Conservation (phyloP, 2,113 vertebrate genomes). For the Telmatochromis brichardi region DNA sequence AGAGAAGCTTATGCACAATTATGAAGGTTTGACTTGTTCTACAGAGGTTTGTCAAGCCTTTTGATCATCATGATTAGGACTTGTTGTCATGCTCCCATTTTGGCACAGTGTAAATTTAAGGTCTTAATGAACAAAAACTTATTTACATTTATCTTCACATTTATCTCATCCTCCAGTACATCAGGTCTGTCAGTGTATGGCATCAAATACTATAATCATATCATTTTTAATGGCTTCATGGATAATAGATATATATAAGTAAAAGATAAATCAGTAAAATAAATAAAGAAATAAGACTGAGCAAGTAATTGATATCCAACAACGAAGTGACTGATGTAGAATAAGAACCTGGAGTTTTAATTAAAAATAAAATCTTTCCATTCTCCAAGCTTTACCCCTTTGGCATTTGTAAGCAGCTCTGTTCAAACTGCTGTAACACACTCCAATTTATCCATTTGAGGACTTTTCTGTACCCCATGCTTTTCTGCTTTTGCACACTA, state of each 20-base stretch:
- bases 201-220: neutral
- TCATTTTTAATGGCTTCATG: neutral
- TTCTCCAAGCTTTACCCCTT: neutral
- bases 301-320: neutral
- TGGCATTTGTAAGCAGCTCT: neutral
- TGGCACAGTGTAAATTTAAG: neutral
- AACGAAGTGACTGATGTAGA: neutral
- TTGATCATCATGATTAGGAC: neutral
- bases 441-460: neutral
- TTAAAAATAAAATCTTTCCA: neutral
- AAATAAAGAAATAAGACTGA: neutral
- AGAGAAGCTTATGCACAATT: neutral
- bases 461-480: neutral
- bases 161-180: neutral
- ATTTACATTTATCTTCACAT: neutral
- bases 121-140: neutral
- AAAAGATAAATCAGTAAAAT: neutral
- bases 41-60: neutral
- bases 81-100: neutral
- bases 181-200: neutral
- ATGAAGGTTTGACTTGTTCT: neutral
- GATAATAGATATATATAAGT: neutral
- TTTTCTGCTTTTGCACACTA: neutral
- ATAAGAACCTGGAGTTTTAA: neutral
- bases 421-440: neutral